These are phyloP conservation scores for Hipparchia semele DNA, from an alignment of 2,888 invertebrate species.

Conservation along the genomic window DNA sequence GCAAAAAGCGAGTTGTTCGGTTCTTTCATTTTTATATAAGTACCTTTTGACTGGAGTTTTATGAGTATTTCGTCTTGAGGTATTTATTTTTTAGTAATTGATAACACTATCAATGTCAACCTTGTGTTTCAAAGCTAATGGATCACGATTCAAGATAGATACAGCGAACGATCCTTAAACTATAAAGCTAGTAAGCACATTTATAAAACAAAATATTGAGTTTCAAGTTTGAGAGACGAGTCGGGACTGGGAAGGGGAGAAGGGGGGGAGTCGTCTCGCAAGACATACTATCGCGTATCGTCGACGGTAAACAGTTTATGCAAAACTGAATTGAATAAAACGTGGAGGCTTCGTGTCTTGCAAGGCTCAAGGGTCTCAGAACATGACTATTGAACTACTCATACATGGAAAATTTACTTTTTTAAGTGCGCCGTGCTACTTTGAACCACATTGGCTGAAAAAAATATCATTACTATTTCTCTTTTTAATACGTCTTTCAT, in stretches of 20 bases:
- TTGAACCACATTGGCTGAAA: not conserved
- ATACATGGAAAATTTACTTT: conserved; percentile 1
- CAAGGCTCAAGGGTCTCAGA: not conserved
- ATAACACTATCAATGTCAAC: no score
- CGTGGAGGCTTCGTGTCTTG: conserved; percentile 6
- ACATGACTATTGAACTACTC: conserved; percentile 3
- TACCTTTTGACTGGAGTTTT: no score
- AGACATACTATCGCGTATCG: conserved; percentile 43
- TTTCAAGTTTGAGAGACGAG: conserved; percentile 29
- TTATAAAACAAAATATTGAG: conserved; percentile 32
- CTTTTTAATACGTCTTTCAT: not conserved
- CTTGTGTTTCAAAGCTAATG: not conserved
- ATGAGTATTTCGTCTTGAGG: no score
- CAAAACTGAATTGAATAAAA: conserved; percentile 73
- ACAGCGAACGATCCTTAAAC: conserved; percentile 1
- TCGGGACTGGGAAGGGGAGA: not conserved
- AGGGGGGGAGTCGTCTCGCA: conserved; percentile 6
- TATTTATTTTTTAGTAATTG: no score
- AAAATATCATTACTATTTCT: no score
- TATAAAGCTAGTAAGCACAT: conserved; percentile 3
- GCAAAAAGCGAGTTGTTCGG: no score
- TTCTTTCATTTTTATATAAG: no score
- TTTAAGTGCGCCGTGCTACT: not conserved
- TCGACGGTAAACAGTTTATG: conserved; percentile 73
- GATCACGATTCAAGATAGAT: not conserved